Evolutionary conservation across 2,113 vertebrate genomes (phyloP).

Genomic region (Hiodon alosoides): DNA sequence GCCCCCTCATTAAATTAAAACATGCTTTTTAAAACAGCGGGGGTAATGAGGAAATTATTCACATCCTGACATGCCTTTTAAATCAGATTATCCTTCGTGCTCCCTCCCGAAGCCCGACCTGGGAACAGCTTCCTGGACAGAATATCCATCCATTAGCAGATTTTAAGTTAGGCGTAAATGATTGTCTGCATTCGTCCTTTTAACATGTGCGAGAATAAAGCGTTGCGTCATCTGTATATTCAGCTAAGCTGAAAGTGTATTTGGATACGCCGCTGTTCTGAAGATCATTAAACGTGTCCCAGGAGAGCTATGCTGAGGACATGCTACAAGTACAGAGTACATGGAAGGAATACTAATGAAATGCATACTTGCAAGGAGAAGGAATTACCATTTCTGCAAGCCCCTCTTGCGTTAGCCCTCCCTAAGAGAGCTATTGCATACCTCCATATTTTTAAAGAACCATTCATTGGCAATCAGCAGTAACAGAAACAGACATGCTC

Average conservation of each 20-base stretch:
- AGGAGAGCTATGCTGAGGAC: slow-evolving; percentile 29
- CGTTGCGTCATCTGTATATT: slow-evolving; percentile 41
- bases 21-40: slow-evolving; percentile 53
- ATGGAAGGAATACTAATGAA: slow-evolving; percentile 44
- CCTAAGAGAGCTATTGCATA: slow-evolving; percentile 26
- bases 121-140: slow-evolving; percentile 37
- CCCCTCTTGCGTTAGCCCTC: slow-evolving; percentile 22
- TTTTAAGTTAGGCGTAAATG: slow-evolving; percentile 40
- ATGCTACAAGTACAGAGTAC: slow-evolving; percentile 35
- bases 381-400: slow-evolving; percentile 27
- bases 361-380: slow-evolving; percentile 45
- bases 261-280: slow-evolving; percentile 44
- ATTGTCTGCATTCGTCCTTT: slow-evolving; percentile 50
- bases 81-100: slow-evolving; percentile 58
- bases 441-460: slow-evolving; percentile 33
- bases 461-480: slow-evolving; percentile 35
- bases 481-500: slow-evolving; percentile 31
- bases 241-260: slow-evolving; percentile 36
- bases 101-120: slow-evolving; percentile 43
- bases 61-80: slow-evolving; percentile 59
- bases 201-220: slow-evolving; percentile 37
- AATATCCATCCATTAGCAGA: slow-evolving; percentile 43
- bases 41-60: slow-evolving; percentile 62
- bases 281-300: slow-evolving; percentile 37
- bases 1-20: slow-evolving; percentile 52